phyloP scores from a whole-genome alignment of 2,113 vertebrate species.

The Trichechus manatus region DNA sequence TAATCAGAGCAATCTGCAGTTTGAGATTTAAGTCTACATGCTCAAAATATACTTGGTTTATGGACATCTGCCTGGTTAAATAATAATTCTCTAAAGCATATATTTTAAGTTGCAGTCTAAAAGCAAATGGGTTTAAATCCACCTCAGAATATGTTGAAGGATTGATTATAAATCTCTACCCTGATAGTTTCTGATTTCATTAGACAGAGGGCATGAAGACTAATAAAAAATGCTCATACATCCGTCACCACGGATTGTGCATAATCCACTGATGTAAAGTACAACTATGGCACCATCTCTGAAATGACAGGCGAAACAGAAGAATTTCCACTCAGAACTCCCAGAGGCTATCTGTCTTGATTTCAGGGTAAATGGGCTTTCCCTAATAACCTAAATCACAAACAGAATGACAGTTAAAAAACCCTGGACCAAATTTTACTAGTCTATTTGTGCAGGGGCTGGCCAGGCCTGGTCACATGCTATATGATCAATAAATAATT shows the following conservation, averaged over 20 bases:
- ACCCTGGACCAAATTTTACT: conserved; percentile 46
- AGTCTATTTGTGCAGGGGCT: conserved; percentile 17
- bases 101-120: conserved; percentile 76
- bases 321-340: conserved; percentile 70
- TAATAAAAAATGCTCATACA: conserved; percentile 78
- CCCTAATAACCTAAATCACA: conserved; percentile 72
- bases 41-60: conserved; percentile 75
- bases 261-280: conserved; percentile 54
- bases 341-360: conserved; percentile 73
- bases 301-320: conserved; percentile 63
- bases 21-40: conserved; percentile 67
- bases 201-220: conserved; percentile 77
- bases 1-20: conserved; percentile 78
- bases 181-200: conserved; percentile 80
- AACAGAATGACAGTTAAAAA: conserved; percentile 58
- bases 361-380: conserved; percentile 76
- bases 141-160: conserved; percentile 70
- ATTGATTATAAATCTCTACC: conserved; percentile 76
- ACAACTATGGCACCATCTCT: neutral
- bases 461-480: neutral
- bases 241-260: conserved; percentile 79
- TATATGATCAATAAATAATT: conserved; percentile 75
- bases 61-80: conserved; percentile 70
- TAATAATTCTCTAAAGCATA: conserved; percentile 65
- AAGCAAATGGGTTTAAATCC: conserved; percentile 68